Conservation (phyloP, 2,113 vertebrate species). For the Nesoenas mayeri region DNA sequence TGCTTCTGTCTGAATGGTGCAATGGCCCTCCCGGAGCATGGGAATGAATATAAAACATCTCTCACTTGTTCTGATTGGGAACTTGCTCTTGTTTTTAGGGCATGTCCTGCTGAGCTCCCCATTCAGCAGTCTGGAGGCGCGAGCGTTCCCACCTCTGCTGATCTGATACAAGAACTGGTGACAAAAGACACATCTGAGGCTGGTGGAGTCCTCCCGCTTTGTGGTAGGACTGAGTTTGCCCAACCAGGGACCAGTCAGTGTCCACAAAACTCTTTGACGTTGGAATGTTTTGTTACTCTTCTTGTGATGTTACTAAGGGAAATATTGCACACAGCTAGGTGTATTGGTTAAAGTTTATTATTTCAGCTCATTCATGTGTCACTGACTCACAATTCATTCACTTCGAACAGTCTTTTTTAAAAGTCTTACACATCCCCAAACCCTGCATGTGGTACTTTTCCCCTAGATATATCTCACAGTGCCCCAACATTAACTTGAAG, state of each 20-base stretch:
- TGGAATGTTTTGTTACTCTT: background rate
- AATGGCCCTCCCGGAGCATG: background rate
- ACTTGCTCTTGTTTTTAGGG: background rate
- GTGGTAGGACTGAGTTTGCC: background rate
- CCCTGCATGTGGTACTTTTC: background rate
- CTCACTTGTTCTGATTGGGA: background rate
- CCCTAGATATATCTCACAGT: background rate
- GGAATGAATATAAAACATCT: background rate
- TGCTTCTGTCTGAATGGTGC: background rate
- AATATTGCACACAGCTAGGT: background rate
- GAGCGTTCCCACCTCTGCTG: background rate
- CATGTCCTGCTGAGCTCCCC: background rate
- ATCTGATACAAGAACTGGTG: background rate
- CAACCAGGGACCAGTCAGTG: background rate
- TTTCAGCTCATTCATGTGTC: slow-evolving; percentile 24
- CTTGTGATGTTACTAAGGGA: background rate
- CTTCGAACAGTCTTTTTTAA: background rate
- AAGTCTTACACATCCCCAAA: background rate
- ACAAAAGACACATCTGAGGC: background rate
- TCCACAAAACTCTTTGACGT: background rate
- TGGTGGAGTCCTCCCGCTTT: background rate
- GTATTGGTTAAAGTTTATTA: background rate
- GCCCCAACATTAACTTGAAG: background rate
- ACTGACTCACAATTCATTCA: slow-evolving; percentile 5
- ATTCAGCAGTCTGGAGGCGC: fast-evolving